Conservation (phyloP, 2,888 invertebrate species). For the Folsomia manolachei region DNA sequence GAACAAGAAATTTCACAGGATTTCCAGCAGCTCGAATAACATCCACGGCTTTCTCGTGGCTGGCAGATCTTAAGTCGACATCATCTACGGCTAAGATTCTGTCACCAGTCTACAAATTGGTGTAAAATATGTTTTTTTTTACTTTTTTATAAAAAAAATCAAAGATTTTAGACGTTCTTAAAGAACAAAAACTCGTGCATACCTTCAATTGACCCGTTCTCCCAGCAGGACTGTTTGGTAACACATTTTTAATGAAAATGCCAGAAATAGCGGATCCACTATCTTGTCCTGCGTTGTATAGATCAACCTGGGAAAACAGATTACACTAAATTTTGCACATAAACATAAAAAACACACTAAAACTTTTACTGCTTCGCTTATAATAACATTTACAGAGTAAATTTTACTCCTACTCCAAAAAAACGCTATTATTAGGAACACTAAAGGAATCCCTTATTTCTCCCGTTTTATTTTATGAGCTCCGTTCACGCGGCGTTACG, state of each 20-base stretch:
- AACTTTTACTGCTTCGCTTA: too few species aligned
- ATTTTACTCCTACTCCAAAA: too few species aligned
- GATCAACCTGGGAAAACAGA: too few species aligned
- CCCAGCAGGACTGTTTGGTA: conserved; percentile 87
- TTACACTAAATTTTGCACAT: too few species aligned
- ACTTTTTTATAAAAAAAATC: not conserved
- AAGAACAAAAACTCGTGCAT: conserved; percentile 33
- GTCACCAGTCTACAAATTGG: conserved; percentile 70
- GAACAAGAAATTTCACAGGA: conserved; percentile 85
- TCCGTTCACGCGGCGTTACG: too few species aligned
- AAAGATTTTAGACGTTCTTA: not conserved
- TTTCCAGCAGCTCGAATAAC: conserved; percentile 87
- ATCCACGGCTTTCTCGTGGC: conserved; percentile 90
- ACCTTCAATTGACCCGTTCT: conserved; percentile 81
- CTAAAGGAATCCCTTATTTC: too few species aligned
- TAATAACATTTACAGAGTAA: too few species aligned
- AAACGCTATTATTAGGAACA: too few species aligned
- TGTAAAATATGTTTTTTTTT: not conserved
- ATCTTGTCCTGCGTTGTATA: conserved; percentile 67
- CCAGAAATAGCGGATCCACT: conserved; percentile 77
- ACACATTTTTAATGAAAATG: conserved; percentile 96
- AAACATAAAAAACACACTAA: too few species aligned
- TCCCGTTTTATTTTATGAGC: too few species aligned
- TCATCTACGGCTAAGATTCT: conserved; percentile 88
- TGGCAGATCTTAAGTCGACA: conserved; percentile 81